Evolutionary conservation across 2,888 invertebrate species (phyloP).

Genomic region (Acanthococcus lagerstroemiae): DNA sequence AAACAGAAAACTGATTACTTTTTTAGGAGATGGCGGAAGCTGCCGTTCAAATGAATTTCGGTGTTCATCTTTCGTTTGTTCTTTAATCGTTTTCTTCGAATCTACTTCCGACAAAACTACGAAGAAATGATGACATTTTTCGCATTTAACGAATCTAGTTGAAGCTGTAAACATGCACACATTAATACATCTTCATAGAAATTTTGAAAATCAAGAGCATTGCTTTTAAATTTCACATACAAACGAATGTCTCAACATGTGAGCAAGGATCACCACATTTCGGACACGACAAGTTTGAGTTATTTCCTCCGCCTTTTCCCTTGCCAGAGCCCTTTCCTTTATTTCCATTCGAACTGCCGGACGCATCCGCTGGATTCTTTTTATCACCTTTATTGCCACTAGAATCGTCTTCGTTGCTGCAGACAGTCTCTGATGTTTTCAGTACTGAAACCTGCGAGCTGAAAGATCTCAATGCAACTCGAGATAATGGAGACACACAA

Average conservation of each 20-base stretch:
- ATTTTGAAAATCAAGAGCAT: neutral
- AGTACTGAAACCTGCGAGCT: constrained; percentile 13
- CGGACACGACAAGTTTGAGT: constrained; percentile 76
- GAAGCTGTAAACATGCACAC: constrained; percentile 50
- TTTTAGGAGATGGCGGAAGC: constrained; percentile 91
- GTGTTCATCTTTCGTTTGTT: constrained; percentile 55
- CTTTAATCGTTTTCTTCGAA: constrained; percentile 74
- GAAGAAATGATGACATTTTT: constrained; percentile 96
- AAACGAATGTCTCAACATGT: constrained; percentile 92
- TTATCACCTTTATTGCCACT: neutral
- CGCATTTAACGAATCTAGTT: constrained; percentile 93
- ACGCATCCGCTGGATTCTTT: neutral
- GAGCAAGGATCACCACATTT: constrained; percentile 97
- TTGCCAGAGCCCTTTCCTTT: constrained; percentile 37
- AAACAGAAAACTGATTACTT: constrained; percentile 44
- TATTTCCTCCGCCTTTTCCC: constrained; percentile 55
- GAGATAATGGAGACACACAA: neutral
- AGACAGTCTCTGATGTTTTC: neutral
- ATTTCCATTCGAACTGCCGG: neutral
- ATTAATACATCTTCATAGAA: too few relatives aligned
- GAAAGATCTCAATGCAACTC: constrained; percentile 1
- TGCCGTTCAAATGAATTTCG: constrained; percentile 63
- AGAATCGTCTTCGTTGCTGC: constrained; percentile 1
- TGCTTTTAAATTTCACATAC: constrained; percentile 51
- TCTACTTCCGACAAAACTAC: constrained; percentile 90